These are phyloP conservation scores for Calliphora vicina DNA, from an alignment of 1,140 invertebrate genomes.

Conservation along the genomic window DNA sequence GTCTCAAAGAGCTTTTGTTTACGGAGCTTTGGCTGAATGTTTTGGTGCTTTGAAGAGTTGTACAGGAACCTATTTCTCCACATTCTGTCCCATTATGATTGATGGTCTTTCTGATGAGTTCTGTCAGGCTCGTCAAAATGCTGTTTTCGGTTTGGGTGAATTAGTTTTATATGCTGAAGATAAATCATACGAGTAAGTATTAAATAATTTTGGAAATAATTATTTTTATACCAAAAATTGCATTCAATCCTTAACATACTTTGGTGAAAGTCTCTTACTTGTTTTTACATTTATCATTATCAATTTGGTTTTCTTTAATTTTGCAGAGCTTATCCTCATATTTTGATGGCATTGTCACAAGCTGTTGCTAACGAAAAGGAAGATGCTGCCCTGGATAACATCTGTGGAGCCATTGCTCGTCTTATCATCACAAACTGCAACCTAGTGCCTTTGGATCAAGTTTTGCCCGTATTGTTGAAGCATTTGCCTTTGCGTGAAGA, in stretches of 20 bases:
- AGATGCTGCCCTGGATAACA: slow-evolving; percentile 75
- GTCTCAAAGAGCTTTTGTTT: slow-evolving; percentile 73
- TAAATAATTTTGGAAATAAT: not conserved
- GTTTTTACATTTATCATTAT: too few species aligned
- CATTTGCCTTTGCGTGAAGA: slow-evolving; percentile 79
- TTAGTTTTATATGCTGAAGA: slow-evolving; percentile 68
- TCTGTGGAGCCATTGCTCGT: slow-evolving; percentile 79
- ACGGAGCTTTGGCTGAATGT: slow-evolving; percentile 79
- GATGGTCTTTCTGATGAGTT: slow-evolving; percentile 69
- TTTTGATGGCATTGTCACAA: slow-evolving; percentile 73
- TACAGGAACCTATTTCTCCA: slow-evolving; percentile 67
- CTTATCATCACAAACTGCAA: slow-evolving; percentile 73
- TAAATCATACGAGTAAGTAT: slow-evolving; percentile 56
- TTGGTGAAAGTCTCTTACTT: too few species aligned
- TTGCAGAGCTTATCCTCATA: slow-evolving; percentile 61
- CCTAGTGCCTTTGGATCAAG: slow-evolving; percentile 73
- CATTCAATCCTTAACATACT: too few species aligned
- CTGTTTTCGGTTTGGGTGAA: slow-evolving; percentile 79
- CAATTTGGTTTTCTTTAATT: not conserved
- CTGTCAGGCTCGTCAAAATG: slow-evolving; percentile 78
- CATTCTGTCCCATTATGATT: slow-evolving; percentile 72
- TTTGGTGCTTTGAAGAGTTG: slow-evolving; percentile 69
- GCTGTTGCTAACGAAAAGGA: slow-evolving; percentile 71
- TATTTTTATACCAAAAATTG: not conserved
- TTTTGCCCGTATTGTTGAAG: slow-evolving; percentile 76